These are phyloP conservation scores for Bombus sibiricus DNA, from an alignment of 1,140 invertebrate genomes.

Conservation along the genomic window DNA sequence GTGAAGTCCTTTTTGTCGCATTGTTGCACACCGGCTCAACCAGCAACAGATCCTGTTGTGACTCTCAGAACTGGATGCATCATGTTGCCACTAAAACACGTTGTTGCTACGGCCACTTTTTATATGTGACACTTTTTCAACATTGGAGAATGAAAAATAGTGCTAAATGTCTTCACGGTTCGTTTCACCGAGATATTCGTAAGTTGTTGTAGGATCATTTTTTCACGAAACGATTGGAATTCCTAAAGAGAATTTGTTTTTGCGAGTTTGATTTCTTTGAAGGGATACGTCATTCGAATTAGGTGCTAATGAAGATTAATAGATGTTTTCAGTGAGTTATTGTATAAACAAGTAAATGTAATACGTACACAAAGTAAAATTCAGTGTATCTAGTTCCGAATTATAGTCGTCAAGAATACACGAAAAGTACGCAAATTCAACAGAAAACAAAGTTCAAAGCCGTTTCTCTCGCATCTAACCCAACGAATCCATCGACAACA, in stretches of 20 bases:
- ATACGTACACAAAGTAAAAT: too few species aligned
- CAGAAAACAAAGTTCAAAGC: too few species aligned
- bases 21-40: not conserved
- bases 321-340: not conserved
- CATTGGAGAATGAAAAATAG: not conserved
- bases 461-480: too few species aligned
- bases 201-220: not conserved
- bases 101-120: slow-evolving; percentile 28
- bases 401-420: too few species aligned
- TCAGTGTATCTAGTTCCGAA: too few species aligned
- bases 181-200: not conserved
- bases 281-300: not conserved
- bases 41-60: too few species aligned
- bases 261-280: not conserved
- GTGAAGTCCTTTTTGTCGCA: not conserved
- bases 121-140: not conserved
- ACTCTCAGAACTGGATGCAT: slow-evolving; percentile 2
- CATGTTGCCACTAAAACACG: slow-evolving; percentile 22
- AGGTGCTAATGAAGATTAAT: not conserved
- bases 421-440: too few species aligned
- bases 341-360: too few species aligned
- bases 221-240: not conserved
- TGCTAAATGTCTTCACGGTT: slow-evolving; percentile 9
- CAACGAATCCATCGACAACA: too few species aligned
- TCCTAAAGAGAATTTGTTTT: not conserved